phyloP scores from a whole-genome alignment of 2,888 invertebrate species.

The Amphiduros pacificus region DNA sequence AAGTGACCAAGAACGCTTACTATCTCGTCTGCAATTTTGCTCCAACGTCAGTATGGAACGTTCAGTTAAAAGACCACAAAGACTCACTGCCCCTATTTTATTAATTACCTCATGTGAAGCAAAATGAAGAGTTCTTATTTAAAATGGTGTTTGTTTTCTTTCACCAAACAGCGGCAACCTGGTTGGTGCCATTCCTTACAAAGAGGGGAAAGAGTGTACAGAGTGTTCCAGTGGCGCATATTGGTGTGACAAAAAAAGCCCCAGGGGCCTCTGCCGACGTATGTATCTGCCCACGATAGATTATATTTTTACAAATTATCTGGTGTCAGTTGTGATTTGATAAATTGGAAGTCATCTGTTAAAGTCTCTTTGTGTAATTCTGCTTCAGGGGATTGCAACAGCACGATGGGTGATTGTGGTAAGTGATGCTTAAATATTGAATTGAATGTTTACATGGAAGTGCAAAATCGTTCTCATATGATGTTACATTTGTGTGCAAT shows the following conservation, averaged over 20 bases:
- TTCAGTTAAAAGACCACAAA: too few relatives aligned
- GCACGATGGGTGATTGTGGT: not conserved
- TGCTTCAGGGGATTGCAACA: not conserved
- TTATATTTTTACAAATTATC: not conserved
- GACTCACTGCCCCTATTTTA: too few relatives aligned
- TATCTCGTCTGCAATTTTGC: not conserved
- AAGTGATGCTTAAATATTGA: too few relatives aligned
- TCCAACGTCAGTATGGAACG: not conserved
- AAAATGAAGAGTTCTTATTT: too few relatives aligned
- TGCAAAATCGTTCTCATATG: too few relatives aligned
- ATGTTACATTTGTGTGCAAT: too few relatives aligned
- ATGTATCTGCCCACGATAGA: not conserved
- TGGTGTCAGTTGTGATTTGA: too few relatives aligned
- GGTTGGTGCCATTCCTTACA: not conserved
- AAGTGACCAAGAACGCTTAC: not conserved
- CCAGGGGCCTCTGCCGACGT: not conserved
- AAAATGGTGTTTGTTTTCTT: too few relatives aligned
- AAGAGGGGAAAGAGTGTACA: not conserved
- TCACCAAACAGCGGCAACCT: not conserved
- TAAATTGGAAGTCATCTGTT: too few relatives aligned
- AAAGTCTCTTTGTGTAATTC: too few relatives aligned
- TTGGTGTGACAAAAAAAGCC: not conserved
- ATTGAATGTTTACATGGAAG: too few relatives aligned
- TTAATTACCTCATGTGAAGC: too few relatives aligned
- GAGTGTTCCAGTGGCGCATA: not conserved